Percentiles rank a stretch among this genome's conserved stretches.
Conservation (phyloP, 1,140 invertebrate genomes). For the Drosophila watanabei region DNA sequence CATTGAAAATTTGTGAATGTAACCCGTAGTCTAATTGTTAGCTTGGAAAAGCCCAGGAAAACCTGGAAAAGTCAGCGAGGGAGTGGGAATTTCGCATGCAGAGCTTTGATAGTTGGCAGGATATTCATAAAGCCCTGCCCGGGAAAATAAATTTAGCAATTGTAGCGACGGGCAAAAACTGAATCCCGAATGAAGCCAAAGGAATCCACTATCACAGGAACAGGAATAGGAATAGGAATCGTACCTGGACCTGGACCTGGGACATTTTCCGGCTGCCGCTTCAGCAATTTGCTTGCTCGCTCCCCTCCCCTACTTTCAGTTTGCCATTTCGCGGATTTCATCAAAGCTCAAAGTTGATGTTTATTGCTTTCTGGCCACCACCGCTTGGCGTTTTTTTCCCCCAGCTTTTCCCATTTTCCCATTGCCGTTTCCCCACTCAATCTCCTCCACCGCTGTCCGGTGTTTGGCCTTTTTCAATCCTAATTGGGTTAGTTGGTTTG, state of each 20-base stretch:
- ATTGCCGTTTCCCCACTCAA: conserved; percentile 28
- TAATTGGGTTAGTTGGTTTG: conserved; percentile 75
- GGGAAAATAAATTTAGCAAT: conserved; percentile 44
- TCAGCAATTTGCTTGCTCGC: conserved; percentile 26
- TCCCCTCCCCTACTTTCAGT: conserved; percentile 9
- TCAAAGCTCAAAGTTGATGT: conserved; percentile 61
- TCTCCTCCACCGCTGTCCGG: conserved; percentile 19
- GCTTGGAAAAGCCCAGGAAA: conserved; percentile 9
- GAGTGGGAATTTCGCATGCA: not conserved
- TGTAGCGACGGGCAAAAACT: conserved; percentile 53
- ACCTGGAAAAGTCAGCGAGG: not conserved
- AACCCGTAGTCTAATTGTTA: conserved; percentile 54
- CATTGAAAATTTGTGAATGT: conserved; percentile 56
- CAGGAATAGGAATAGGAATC: not conserved
- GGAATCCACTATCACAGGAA: conserved; percentile 8
- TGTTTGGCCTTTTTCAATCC: conserved; percentile 50
- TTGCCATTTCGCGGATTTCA: conserved; percentile 43
- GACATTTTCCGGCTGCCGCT: conserved; percentile 22
- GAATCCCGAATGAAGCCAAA: conserved; percentile 62
- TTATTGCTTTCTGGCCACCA: conserved; percentile 37
- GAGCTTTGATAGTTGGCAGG: conserved; percentile 6
- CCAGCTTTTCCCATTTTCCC: conserved; percentile 2
- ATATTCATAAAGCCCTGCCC: conserved; percentile 25
- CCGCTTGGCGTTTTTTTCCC: conserved; percentile 5
- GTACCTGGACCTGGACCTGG: not conserved